Evolutionary conservation across 2,888 invertebrate genomes (phyloP).

Genomic region (Drosophila diplacantha): DNA sequence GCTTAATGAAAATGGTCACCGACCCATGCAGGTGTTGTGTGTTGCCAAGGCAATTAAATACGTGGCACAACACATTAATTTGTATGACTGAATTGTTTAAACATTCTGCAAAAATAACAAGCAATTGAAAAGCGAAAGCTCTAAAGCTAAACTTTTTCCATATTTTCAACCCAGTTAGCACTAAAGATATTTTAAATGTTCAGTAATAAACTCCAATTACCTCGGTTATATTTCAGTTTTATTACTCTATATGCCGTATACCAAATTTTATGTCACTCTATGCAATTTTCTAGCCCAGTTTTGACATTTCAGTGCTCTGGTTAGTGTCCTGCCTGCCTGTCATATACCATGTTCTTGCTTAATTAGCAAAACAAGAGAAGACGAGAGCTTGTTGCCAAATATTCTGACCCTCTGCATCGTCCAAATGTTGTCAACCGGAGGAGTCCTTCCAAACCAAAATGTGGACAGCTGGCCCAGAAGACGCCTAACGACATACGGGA

Average conservation of each 20-base stretch:
- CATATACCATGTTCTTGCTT: conserved; percentile 38
- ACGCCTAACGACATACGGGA: conserved; percentile 16
- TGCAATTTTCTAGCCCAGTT: conserved; percentile 20
- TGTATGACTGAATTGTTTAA: conserved; percentile 21
- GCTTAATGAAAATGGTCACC: conserved; percentile 36
- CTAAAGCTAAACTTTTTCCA: no score
- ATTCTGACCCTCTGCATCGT: conserved; percentile 29
- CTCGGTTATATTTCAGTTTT: background rate
- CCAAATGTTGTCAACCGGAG: conserved; percentile 26
- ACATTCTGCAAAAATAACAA: background rate
- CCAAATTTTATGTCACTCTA: background rate
- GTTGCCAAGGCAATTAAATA: conserved; percentile 47
- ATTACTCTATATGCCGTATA: background rate
- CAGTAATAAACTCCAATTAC: background rate
- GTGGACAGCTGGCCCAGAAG: conserved; percentile 59
- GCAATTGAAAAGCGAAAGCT: background rate
- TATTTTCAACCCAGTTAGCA: no score
- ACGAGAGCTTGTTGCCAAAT: conserved; percentile 9
- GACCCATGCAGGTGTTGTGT: conserved; percentile 32
- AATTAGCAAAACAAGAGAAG: conserved; percentile 52
- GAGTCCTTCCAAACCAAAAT: conserved; percentile 41
- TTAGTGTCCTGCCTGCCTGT: conserved; percentile 6
- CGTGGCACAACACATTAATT: conserved; percentile 19
- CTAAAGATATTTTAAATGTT: background rate
- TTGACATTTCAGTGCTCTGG: conserved; percentile 8